Evolutionary conservation across 2,797 vertebrate genomes (phyloP).

Genomic region (Tachyglossus aculeatus): DNA sequence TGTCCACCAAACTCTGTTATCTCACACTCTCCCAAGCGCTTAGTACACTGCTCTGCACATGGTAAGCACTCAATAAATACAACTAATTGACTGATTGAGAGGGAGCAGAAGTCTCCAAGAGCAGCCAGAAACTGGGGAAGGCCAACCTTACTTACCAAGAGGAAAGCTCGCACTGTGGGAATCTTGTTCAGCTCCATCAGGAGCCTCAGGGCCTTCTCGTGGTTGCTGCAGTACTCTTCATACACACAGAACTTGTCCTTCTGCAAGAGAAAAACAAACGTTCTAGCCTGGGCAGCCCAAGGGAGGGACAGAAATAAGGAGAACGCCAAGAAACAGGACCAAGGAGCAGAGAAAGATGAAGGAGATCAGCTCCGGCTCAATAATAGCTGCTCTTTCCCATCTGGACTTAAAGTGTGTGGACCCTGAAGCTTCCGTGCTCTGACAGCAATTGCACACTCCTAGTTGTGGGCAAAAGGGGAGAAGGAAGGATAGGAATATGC

Average conservation of each 20-base stretch:
- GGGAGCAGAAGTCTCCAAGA: not conserved
- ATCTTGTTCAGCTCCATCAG: constrained; percentile 98
- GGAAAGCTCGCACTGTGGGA: constrained; percentile 89
- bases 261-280: constrained; percentile 74
- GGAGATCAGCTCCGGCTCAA: too few species aligned
- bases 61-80: too few species aligned
- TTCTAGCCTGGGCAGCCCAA: not conserved
- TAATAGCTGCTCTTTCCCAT: too few species aligned
- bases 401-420: too few species aligned
- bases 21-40: too few species aligned
- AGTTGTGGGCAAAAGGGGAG: too few species aligned
- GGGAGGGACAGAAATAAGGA: not conserved
- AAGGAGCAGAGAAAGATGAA: fast-evolving
- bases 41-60: too few species aligned
- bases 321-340: fast-evolving
- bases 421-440: too few species aligned
- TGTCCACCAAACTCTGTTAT: too few species aligned
- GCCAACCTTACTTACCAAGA: constrained; percentile 83
- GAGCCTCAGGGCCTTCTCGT: constrained; percentile 95
- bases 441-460: too few species aligned
- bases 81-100: not conserved
- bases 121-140: constrained; percentile 21
- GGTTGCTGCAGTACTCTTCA: constrained; percentile 97
- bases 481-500: too few species aligned
- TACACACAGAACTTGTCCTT: constrained; percentile 94